phyloP scores from a whole-genome alignment of 2,113 vertebrate genomes.

The Cyanoliseus patagonus region DNA sequence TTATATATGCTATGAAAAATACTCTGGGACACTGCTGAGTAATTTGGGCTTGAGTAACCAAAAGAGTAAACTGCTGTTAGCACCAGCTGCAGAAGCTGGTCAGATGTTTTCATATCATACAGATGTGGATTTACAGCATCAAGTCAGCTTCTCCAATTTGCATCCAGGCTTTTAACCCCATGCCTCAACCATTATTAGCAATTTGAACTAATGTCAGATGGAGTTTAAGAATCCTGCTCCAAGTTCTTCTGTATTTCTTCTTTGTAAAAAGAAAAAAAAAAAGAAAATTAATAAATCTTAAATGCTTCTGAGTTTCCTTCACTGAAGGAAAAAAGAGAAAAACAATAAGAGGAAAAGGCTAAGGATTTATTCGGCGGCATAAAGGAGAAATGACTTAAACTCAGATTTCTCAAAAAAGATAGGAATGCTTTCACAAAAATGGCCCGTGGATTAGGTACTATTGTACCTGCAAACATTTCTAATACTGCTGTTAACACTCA shows the following conservation, averaged over 20 bases:
- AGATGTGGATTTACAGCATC: not conserved
- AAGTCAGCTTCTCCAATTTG: not conserved
- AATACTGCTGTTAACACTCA: not conserved
- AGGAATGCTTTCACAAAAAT: not conserved
- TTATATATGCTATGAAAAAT: not conserved
- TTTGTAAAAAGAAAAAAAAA: not conserved
- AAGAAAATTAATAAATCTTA: not conserved
- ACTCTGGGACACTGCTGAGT: not conserved
- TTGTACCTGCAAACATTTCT: not conserved
- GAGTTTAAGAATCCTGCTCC: not conserved
- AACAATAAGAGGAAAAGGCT: not conserved
- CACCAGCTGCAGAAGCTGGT: not conserved
- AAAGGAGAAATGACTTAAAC: not conserved
- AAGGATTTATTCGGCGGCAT: not conserved
- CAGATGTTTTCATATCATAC: not conserved
- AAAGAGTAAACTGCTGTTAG: not conserved
- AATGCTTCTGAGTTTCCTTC: not conserved
- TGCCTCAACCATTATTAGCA: not conserved
- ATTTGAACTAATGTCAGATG: not conserved
- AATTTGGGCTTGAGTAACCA: not conserved
- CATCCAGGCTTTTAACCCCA: not conserved
- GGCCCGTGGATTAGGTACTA: not conserved
- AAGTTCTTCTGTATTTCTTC: not conserved
- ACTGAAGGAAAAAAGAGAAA: not conserved
- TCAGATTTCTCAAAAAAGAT: not conserved